phyloP scores from a whole-genome alignment of 2,797 vertebrate genomes.

The Hippocampus kuda region DNA sequence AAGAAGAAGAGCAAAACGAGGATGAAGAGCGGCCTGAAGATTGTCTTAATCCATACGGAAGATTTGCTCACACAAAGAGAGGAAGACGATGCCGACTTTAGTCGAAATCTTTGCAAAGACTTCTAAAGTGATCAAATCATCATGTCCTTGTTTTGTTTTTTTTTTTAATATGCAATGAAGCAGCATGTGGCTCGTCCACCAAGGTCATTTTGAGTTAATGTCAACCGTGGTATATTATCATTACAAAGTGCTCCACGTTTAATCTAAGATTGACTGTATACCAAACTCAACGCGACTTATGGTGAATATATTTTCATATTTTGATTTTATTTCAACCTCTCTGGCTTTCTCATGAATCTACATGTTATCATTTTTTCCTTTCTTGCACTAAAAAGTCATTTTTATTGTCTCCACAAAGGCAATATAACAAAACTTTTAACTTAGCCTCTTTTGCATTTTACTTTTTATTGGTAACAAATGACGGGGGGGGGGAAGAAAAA shows the following conservation, averaged over 20 bases:
- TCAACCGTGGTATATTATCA: neutral
- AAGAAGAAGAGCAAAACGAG: conserved; percentile 10
- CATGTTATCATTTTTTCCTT: neutral
- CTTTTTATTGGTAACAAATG: neutral
- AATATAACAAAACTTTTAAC: neutral
- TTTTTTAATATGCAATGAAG: neutral
- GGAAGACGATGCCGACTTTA: conserved; percentile 24
- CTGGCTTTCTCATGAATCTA: neutral
- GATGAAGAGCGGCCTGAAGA: conserved; percentile 36
- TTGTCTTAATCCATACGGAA: conserved; percentile 56
- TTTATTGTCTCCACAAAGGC: neutral
- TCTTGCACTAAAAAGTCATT: neutral
- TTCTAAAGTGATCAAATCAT: neutral
- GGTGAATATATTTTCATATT: neutral
- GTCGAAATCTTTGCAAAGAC: neutral
- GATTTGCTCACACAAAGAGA: conserved; percentile 56
- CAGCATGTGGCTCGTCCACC: neutral
- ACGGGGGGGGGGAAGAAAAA: neutral
- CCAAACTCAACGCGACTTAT: neutral
- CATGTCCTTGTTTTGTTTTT: neutral
- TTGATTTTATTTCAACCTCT: neutral
- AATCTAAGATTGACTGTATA: neutral
- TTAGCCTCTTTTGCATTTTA: neutral
- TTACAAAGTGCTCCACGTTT: neutral
- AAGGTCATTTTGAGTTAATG: neutral